Percentiles rank a stretch among this genome's conserved stretches.
These are phyloP conservation scores for Drosophila sulfurigaster DNA, from an alignment of 1,140 invertebrate species.

Conservation along the genomic window DNA sequence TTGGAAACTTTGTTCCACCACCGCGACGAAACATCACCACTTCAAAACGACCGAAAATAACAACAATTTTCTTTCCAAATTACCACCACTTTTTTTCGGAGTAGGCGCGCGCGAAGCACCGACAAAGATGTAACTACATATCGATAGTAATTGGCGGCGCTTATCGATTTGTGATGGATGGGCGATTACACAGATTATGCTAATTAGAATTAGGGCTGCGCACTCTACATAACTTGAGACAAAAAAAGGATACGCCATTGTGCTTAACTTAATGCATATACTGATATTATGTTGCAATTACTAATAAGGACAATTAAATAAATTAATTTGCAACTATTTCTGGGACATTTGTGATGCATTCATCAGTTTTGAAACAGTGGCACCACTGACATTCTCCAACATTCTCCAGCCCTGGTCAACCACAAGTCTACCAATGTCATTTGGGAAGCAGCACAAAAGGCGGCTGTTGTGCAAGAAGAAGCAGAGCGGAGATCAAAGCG, in stretches of 20 bases:
- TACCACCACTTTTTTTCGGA: not conserved
- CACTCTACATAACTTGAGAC: too few species aligned
- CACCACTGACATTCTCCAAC: too few species aligned
- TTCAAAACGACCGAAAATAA: not conserved
- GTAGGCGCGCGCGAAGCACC: not conserved
- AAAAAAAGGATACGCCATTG: not conserved
- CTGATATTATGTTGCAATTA: too few species aligned
- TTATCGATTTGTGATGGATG: constrained; percentile 10
- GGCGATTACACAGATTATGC: not conserved
- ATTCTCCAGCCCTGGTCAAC: constrained; percentile 25
- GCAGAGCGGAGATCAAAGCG: constrained; percentile 16
- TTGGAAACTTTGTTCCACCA: not conserved
- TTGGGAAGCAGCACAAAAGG: constrained; percentile 7
- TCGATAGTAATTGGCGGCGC: constrained; percentile 18
- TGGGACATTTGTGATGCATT: not conserved
- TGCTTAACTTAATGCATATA: too few species aligned
- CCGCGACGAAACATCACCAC: too few species aligned
- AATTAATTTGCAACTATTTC: too few species aligned
- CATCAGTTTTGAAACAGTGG: not conserved
- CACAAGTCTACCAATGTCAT: constrained; percentile 14
- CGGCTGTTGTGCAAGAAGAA: not conserved
- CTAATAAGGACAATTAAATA: too few species aligned
- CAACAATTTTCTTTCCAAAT: not conserved
- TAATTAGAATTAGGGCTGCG: constrained; percentile 3
- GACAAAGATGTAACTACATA: not conserved